Percentiles rank a stretch among this genome's conserved stretches.
phyloP scores from a whole-genome alignment of 2,113 vertebrate genomes.

The Megaleporinus macrocephalus region DNA sequence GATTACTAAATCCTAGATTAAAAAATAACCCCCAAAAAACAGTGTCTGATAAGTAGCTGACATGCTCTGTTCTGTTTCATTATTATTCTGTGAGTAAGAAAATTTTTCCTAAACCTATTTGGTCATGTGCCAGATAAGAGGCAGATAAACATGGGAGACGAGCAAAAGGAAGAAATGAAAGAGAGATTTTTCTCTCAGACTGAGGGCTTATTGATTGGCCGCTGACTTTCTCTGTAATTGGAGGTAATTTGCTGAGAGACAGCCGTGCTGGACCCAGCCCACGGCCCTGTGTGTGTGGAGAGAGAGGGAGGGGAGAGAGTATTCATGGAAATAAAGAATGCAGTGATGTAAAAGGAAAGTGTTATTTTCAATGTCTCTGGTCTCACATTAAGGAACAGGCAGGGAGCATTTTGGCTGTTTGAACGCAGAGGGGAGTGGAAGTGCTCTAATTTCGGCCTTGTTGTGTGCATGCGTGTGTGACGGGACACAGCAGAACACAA shows the following conservation, averaged over 20 bases:
- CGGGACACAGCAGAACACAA: background rate
- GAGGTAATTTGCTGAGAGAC: slow-evolving; percentile 66
- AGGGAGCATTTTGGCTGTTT: slow-evolving; percentile 24
- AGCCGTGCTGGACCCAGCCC: slow-evolving; percentile 32
- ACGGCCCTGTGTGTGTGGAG: slow-evolving; percentile 8
- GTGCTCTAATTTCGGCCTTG: slow-evolving; percentile 21
- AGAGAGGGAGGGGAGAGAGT: slow-evolving; percentile 11
- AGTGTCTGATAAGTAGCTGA: no score
- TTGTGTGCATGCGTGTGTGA: slow-evolving; percentile 22
- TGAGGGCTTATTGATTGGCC: slow-evolving; percentile 71
- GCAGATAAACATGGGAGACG: slow-evolving; percentile 1
- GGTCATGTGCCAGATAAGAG: background rate
- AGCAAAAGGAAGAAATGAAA: slow-evolving; percentile 35
- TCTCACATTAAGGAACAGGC: slow-evolving; percentile 9
- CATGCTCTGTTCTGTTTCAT: background rate
- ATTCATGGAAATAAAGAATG: slow-evolving; percentile 22
- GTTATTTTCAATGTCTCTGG: slow-evolving; percentile 10
- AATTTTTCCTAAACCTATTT: background rate
- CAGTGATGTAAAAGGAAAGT: background rate
- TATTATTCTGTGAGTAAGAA: background rate
- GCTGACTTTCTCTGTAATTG: slow-evolving; percentile 68
- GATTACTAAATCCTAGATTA: no score
- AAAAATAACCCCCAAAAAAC: no score
- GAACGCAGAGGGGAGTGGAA: slow-evolving; percentile 19
- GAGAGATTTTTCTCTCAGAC: slow-evolving; percentile 45